Conservation (phyloP, 2,797 vertebrate species). For the Danio jaintianensis region DNA sequence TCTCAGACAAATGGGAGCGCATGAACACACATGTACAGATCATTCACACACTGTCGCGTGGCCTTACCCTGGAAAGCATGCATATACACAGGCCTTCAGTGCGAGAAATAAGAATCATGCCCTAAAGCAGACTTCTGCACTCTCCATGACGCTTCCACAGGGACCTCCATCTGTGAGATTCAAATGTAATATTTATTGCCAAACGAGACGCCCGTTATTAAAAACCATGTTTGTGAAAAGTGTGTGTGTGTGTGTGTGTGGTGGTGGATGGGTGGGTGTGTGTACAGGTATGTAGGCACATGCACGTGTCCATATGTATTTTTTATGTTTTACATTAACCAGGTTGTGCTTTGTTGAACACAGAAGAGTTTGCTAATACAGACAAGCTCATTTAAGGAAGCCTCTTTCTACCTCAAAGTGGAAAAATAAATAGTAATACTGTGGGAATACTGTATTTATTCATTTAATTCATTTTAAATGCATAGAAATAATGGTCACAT, state of each 20-base stretch:
- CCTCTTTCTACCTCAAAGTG: background rate
- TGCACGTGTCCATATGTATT: conserved; percentile 27
- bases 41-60: conserved; percentile 6
- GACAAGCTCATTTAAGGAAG: conserved; percentile 9
- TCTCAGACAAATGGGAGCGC: conserved; percentile 22
- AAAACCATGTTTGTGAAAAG: conserved; percentile 15
- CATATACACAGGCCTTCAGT: conserved; percentile 9
- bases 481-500: no score
- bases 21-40: conserved; percentile 5
- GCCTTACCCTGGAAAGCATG: conserved; percentile 21
- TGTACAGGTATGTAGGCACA: conserved; percentile 21
- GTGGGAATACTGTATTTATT: no score
- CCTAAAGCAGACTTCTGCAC: conserved; percentile 71
- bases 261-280: conserved; percentile 9
- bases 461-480: no score
- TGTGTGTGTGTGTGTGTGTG: conserved; percentile 31
- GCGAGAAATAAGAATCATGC: conserved; percentile 67
- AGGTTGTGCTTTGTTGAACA: conserved; percentile 18
- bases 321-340: conserved; percentile 30
- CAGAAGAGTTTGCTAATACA: conserved; percentile 35
- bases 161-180: conserved; percentile 71
- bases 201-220: conserved; percentile 56
- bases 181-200: conserved; percentile 75
- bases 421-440: background rate
- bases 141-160: conserved; percentile 69